Percentiles rank a stretch among this genome's conserved stretches.
phyloP scores from a whole-genome alignment of 2,888 invertebrate genomes.

The Branchellion lobata region DNA sequence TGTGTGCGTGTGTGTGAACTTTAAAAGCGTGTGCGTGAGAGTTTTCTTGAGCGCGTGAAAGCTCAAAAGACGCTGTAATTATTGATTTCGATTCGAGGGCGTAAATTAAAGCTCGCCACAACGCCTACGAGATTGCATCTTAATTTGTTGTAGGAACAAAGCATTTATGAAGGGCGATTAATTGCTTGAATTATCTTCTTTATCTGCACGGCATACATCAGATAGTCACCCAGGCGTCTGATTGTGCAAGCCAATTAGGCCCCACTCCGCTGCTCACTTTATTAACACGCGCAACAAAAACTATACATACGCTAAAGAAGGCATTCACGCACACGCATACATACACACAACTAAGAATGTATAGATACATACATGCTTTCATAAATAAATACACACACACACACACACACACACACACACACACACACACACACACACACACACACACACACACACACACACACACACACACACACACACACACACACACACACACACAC shows the following conservation, averaged over 20 bases:
- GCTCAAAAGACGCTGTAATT: not conserved
- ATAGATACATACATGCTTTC: too few relatives aligned
- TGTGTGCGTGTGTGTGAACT: not conserved
- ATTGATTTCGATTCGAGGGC: not conserved
- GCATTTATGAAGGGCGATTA: constrained; percentile 24
- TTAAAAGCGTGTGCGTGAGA: not conserved
- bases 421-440: too few relatives aligned
- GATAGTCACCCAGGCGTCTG: constrained; percentile 26
- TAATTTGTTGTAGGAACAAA: constrained; percentile 10
- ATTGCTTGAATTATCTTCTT: constrained; percentile 41
- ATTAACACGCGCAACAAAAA: not conserved
- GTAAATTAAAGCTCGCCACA: not conserved
- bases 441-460: too few relatives aligned
- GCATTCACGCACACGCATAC: too few relatives aligned
- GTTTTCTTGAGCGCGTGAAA: not conserved
- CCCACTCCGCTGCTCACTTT: not conserved
- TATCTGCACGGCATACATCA: constrained; percentile 36
- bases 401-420: too few relatives aligned
- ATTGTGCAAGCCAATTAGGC: constrained; percentile 37
- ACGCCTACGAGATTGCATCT: constrained; percentile 13
- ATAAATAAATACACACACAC: too few relatives aligned
- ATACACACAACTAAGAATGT: too few relatives aligned
- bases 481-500: too few relatives aligned
- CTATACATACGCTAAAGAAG: too few relatives aligned
- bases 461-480: too few relatives aligned